A percentile compares a stretch with the other conserved stretches of the same genome.
phyloP scores from a whole-genome alignment of 2,113 vertebrate species.

The Scortum barcoo region DNA sequence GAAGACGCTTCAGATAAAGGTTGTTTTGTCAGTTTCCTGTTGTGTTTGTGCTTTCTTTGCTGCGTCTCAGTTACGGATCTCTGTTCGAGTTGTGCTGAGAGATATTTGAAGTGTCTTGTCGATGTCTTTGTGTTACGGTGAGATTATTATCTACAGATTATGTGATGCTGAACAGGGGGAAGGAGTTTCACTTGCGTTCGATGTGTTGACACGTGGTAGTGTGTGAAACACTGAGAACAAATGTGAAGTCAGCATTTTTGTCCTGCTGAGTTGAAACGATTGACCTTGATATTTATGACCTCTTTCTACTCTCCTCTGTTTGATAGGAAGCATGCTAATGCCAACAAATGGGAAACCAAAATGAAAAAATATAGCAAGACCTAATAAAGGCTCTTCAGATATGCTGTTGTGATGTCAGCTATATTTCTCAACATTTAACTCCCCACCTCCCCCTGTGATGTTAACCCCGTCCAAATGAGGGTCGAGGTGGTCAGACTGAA shows the following conservation, averaged over 20 bases:
- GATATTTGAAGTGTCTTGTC: constrained; percentile 18
- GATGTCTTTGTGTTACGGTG: neutral
- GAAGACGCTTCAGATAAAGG: neutral
- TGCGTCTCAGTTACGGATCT: too few species aligned
- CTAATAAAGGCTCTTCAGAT: too few species aligned
- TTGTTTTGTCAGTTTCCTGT: neutral
- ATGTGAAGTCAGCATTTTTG: neutral
- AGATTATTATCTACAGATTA: neutral
- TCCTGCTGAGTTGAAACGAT: neutral
- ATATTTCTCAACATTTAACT: too few species aligned
- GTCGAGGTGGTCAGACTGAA: too few species aligned
- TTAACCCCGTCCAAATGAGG: too few species aligned
- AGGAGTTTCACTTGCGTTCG: neutral
- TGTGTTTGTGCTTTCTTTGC: neutral
- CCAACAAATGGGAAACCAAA: too few species aligned
- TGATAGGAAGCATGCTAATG: too few species aligned
- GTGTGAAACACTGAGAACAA: neutral
- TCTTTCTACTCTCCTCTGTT: too few species aligned
- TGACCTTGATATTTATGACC: neutral
- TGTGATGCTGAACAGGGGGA: neutral
- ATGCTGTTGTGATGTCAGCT: too few species aligned
- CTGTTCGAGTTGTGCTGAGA: neutral
- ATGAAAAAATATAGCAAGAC: too few species aligned
- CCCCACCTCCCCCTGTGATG: too few species aligned
- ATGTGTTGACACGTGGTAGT: neutral